Percentiles rank a stretch among this genome's conserved stretches.
Conservation (phyloP, 1,140 invertebrate species). For the Temnothorax curvispinosus region DNA sequence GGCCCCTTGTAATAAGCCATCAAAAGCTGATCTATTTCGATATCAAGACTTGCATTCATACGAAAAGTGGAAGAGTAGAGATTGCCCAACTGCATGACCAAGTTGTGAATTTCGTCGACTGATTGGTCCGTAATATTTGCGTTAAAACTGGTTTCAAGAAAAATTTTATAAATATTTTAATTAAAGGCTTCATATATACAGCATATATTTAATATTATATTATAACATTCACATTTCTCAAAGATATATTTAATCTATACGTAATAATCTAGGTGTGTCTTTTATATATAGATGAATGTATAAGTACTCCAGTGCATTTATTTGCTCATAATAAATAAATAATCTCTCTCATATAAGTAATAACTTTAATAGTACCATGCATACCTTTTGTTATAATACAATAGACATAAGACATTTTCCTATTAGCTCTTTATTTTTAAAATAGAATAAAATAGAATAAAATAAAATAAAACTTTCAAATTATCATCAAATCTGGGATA, state of each 20-base stretch:
- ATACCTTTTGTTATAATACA: too few species aligned
- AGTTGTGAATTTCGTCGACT: conserved; percentile 35
- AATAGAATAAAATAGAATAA: too few species aligned
- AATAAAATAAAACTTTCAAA: too few species aligned
- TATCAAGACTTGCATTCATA: not conserved
- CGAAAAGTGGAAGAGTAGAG: conserved; percentile 54
- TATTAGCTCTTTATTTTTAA: too few species aligned
- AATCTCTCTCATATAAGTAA: too few species aligned
- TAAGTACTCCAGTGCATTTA: not conserved
- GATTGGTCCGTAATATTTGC: conserved; percentile 54
- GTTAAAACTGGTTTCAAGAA: conserved; percentile 29
- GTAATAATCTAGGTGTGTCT: not conserved
- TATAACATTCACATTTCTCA: not conserved
- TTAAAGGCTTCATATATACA: not conserved
- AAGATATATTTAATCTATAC: not conserved
- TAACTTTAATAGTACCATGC: not conserved
- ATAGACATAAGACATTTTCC: too few species aligned
- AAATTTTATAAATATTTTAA: not conserved
- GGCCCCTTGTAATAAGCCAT: conserved; percentile 12
- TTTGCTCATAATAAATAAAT: not conserved
- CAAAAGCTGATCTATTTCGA: conserved; percentile 60
- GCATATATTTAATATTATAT: not conserved
- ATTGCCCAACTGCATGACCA: conserved; percentile 63
- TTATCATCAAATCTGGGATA: too few species aligned
- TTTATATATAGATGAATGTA: not conserved